phyloP scores from a whole-genome alignment of 2,888 invertebrate species.

The Diarsia brunnea region DNA sequence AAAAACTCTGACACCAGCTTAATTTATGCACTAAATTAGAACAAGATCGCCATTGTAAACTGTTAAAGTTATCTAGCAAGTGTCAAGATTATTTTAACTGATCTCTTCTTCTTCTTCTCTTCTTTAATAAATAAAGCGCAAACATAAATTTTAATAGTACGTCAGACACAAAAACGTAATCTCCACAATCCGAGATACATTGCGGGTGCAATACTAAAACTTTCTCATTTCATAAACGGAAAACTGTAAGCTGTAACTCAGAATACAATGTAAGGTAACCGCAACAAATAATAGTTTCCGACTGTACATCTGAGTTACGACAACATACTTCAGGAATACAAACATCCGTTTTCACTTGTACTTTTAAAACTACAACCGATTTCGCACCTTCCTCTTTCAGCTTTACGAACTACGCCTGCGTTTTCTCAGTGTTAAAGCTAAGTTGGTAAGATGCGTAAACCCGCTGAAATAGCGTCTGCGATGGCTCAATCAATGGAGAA shows the following conservation, averaged over 20 bases:
- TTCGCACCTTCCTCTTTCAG: background rate
- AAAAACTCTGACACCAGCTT: too few species aligned
- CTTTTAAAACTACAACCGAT: background rate
- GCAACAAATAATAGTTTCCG: conserved; percentile 89
- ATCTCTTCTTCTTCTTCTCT: too few species aligned
- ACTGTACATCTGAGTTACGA: conserved; percentile 86
- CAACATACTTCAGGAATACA: conserved; percentile 80
- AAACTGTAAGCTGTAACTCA: conserved; percentile 82
- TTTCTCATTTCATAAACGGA: conserved; percentile 80
- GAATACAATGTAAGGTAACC: conserved; percentile 86
- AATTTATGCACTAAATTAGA: background rate
- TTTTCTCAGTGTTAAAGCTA: conserved; percentile 46
- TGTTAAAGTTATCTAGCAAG: background rate
- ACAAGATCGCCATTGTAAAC: background rate
- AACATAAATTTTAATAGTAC: conserved; percentile 21
- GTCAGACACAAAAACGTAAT: conserved; percentile 50
- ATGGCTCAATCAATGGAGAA: conserved; percentile 88
- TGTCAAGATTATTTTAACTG: background rate
- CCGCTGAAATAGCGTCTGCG: conserved; percentile 83
- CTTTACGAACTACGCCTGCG: conserved; percentile 37
- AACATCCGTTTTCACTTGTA: conserved; percentile 49
- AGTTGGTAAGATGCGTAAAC: conserved; percentile 75
- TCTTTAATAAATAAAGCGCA: too few species aligned
- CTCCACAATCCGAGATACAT: conserved; percentile 62
- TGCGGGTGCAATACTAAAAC: conserved; percentile 73